Percentiles rank a stretch among this genome's conserved stretches.
These are phyloP conservation scores for Diarsia dahlii DNA, from an alignment of 2,888 invertebrate species.

Conservation along the genomic window DNA sequence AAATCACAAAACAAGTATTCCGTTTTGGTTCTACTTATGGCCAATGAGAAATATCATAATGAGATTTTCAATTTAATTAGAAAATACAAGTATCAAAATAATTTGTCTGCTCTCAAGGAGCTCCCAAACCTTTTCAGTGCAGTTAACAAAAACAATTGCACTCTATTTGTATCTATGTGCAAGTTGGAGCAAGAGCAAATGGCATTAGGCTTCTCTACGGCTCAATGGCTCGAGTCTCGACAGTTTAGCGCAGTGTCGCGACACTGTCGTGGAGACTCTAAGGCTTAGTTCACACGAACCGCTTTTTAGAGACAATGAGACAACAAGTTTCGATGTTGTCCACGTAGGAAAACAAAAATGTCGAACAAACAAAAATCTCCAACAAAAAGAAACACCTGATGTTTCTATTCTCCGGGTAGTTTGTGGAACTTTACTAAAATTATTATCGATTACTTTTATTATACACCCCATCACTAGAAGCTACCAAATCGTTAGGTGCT, in stretches of 20 bases:
- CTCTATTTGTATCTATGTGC: slow-evolving; percentile 69
- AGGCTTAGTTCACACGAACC: slow-evolving; percentile 26
- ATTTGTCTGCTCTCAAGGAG: neutral
- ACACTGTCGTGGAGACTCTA: slow-evolving; percentile 51
- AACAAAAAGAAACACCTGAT: no score
- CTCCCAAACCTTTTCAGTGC: slow-evolving; percentile 9
- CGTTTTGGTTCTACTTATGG: no score
- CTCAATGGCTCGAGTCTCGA: slow-evolving; percentile 77
- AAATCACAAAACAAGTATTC: no score
- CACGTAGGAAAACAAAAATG: no score
- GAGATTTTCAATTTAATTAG: neutral
- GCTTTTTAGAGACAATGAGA: neutral
- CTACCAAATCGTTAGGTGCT: no score
- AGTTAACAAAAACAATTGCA: slow-evolving; percentile 59
- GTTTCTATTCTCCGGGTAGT: no score
- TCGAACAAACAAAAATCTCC: no score
- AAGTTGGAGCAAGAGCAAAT: slow-evolving; percentile 79
- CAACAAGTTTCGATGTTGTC: no score
- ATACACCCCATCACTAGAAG: no score
- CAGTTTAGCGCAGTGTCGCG: slow-evolving; percentile 63
- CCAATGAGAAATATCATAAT: neutral
- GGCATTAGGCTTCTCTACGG: slow-evolving; percentile 79
- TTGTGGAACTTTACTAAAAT: no score
- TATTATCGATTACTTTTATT: no score
- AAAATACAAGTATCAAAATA: neutral